Evolutionary conservation across 2,113 vertebrate genomes (phyloP), one percentile per base, ranked within the genome.

Genomic region (Callipepla squamata): DNA sequence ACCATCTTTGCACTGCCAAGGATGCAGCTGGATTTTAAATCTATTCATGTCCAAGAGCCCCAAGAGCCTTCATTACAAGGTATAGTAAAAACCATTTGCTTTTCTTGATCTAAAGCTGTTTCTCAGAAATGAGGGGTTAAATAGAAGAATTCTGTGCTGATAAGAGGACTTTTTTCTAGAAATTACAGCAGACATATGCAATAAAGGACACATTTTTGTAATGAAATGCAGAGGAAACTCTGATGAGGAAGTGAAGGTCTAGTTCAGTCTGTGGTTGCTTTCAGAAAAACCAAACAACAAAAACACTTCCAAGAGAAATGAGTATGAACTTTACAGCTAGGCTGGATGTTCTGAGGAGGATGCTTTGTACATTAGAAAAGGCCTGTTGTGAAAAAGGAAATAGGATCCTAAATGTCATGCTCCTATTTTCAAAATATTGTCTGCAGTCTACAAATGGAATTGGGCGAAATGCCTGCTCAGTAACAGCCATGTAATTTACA

Each of bases 1-100:
- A 99, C 99, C 18, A 99, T 99, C 95, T 99, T 99, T 84, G 99
- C 99, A 8, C 97, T 99, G 82, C 99, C 99, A 89, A 98, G 99
- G 93, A 99, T 99, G 99, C 99, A 99, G 93, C 97, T 99, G 87
- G 98, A 99, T 97, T 99, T 99, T 89, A 99, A 99, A 92, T 99
- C 99, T 74, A 99, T 98, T 96, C 99, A 99, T 8, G 98, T 99
- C 36, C 99, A 99, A 63, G 98, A 99, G 74, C 98, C 99, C 8
- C 98, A 99, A 26, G 99, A 99, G 32, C 99, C 99, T 32, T 98
- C 98, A 32, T 96, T 99, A 59, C 98, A 99, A 94, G 99, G 99
- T 99, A 83, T 34, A 72, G 62, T 92, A 82, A 87, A 87, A 14
- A 12, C 36, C 2, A 68, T 30, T 51, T 62, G 26, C 1, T 18